These are phyloP conservation scores for Arrhamphus sclerolepis DNA, from an alignment of 2,797 vertebrate genomes.

Conservation along the genomic window DNA sequence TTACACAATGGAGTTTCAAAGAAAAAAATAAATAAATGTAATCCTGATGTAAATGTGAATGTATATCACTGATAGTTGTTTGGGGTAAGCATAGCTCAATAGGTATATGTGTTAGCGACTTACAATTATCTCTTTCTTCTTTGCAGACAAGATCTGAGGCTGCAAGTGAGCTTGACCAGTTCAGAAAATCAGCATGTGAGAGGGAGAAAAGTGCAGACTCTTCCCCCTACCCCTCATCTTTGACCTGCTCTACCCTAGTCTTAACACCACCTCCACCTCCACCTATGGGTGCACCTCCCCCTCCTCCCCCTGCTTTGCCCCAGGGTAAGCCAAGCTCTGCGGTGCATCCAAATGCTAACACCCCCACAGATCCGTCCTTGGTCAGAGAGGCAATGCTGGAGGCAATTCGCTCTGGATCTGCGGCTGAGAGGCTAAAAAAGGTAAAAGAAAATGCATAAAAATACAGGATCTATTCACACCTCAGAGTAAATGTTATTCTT, in stretches of 20 bases:
- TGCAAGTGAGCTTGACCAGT: constrained; percentile 83
- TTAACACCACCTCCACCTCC: constrained; percentile 52
- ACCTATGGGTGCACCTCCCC: constrained; percentile 39
- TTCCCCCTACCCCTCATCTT: constrained; percentile 21
- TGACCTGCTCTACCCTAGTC: constrained; percentile 34
- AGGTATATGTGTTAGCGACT: no score
- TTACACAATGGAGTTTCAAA: neutral
- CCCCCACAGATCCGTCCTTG: constrained; percentile 50
- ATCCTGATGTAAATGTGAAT: neutral
- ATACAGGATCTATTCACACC: neutral
- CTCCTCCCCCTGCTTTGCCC: constrained; percentile 50
- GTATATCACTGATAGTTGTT: neutral
- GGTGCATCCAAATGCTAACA: constrained; percentile 42
- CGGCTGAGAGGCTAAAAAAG: constrained; percentile 89
- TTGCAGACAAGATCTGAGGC: constrained; percentile 86
- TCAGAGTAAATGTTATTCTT: neutral
- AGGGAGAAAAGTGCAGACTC: constrained; percentile 29
- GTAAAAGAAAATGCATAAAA: constrained; percentile 65
- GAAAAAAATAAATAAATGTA: constrained; percentile 6
- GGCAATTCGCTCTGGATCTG: constrained; percentile 92
- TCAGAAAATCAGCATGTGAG: constrained; percentile 63
- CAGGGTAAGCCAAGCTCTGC: constrained; percentile 44
- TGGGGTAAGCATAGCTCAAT: constrained; percentile 12
- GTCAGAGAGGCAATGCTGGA: constrained; percentile 89
- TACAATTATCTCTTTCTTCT: constrained; percentile 35